Base-by-base conservation (phyloP, 2,888 invertebrate species). In the Drosophila buzzatii region DNA sequence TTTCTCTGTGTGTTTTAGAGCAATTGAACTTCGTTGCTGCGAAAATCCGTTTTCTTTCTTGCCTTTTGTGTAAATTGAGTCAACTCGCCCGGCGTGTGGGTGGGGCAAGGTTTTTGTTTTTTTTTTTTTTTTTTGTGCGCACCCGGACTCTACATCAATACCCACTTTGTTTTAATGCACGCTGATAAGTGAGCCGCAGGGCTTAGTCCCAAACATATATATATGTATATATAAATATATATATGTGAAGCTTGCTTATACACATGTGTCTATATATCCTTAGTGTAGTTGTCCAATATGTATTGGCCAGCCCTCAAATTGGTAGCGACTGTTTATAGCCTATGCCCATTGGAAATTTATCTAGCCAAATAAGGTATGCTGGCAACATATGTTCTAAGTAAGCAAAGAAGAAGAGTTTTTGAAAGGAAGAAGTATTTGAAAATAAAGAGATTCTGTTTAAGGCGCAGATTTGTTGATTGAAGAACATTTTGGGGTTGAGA, bases 131-230 rank as follows among this genome's bases (percentile, higher is more conserved):
- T 7, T 45, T 53, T 63, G 44, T 56, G 67, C 58, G 62, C 64
- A 64, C 80, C 63, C 70, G 73, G 66, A 51, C 73, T 80, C 85
- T 85, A 88, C 90, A 90, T 90, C 85, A 85, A 90, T 90, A 90
- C 86, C 83, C 90, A 88, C 89, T 86, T 86, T 89, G 88, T 83
- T 88, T 88, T 88, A 90, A 86, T 90, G 86, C 87, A 81, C 77
- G 76, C 84, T 88, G 90, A 86, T 88, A 86, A 85, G 86, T 86
- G 85, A 85, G 85, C 85, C 85, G 73, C 76, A 76, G 81, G 85
- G 85, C 88, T 85, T 84, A 85, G 74, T 62, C 73, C 89, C 84
- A 70, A 74, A 35, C 65, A 66, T 42, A 53, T 41, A 27, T 45
- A 44, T 39, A 44, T 52, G 31, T 58, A 55, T 58, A 44, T 66